Base-by-base conservation (phyloP, 2,113 vertebrate species). In the Laticauda laticaudata region DNA sequence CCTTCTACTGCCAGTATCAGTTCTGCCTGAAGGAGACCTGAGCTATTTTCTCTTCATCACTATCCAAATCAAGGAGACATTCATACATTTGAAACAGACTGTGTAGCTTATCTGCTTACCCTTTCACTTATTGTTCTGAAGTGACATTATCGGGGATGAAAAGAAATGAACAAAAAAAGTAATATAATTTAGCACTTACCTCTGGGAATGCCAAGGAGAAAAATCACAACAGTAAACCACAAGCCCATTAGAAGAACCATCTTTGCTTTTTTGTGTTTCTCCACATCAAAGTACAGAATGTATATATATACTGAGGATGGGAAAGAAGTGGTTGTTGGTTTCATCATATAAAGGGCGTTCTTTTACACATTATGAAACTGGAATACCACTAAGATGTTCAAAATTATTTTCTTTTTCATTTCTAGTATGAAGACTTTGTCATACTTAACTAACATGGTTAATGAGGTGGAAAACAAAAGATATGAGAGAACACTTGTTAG, bases 261-360 rank as follows among this genome's bases (percentile, higher is more conserved):
- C 59, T 87, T 75, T 95, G 92, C 94, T 92, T 39, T 29, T 90
- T 92, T 45, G 1, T 91, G n/a, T 81, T 87, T 93, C 24, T 2
- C 54, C 51, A 88, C 93, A 93, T 26, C 87, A 91, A 24, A 43
- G 24, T 39, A 9, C 20, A 75, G 2, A 39, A 45, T 93, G 4
- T n/a, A 45, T 69, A 92, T 95, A 93, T 15, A 55, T 8, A 39
- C 3, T 1, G 0, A 93, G 86, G 89, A 51, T 34, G 12, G 64
- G 95, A 91, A 98, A 97, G 97, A 97, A 97, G 97, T 98, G 97
- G 94, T 91, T 93, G 96, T 95, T 48, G 29, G 26, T 56, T 15
- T 95, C 92, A 93, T 94, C 54, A 64, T 93, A 3, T 95, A 59
- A 81, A 92, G 54, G 59, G 1, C 7, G 61, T 69, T 90, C 64